Base-by-base conservation (phyloP, 2,113 vertebrate species). In the Eptesicus fuscus region DNA sequence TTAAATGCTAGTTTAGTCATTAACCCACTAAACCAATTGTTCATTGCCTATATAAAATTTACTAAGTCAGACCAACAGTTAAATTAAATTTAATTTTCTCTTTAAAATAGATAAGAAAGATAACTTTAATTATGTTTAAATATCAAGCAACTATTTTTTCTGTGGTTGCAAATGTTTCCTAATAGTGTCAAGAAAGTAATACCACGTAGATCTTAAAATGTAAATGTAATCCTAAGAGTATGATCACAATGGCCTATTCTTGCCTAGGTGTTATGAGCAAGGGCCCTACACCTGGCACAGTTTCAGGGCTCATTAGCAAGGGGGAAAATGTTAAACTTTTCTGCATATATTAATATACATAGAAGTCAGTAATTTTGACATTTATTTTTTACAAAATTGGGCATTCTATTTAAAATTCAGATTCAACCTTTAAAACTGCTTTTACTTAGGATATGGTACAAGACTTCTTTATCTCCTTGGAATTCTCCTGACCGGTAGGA, bases 111-210 rank as follows among this genome's bases (percentile, higher is more conserved):
- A 84, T 82, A 94, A 84, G 61, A 67, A 71, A 73, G 28, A 65
- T 92, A 40, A 80, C 95, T 97, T 96, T 82, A 83, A 78, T 94
- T 90, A 73, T 86, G 63, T n/a, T 94, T 95, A 90, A 94, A 40
- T 95, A 56, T 59, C 49, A 49, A 91, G 23, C 71, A 78, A n/a
- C 32, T 88, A 40, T 95, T 90, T 94, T 94, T 94, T 87, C 56
- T 95, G 10, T 59, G 18, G 3, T 30, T 84, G 51, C 4, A 73
- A 69, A 8, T 51, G 40, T 82, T 93, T 83, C 23, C 56, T 79
- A 59, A 37, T 13, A 88, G 11, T 37, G 11, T 80, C 82, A 84
- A 61, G 30, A 91, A 78, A 73, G 73, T 71, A 82, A 90, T 69
- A 49, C 8, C 76, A 32, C 10, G 22, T 20, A 79, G 42, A 92